Conservation (phyloP, 2,113 vertebrate species). For the Pelvicachromis taeniatus region DNA sequence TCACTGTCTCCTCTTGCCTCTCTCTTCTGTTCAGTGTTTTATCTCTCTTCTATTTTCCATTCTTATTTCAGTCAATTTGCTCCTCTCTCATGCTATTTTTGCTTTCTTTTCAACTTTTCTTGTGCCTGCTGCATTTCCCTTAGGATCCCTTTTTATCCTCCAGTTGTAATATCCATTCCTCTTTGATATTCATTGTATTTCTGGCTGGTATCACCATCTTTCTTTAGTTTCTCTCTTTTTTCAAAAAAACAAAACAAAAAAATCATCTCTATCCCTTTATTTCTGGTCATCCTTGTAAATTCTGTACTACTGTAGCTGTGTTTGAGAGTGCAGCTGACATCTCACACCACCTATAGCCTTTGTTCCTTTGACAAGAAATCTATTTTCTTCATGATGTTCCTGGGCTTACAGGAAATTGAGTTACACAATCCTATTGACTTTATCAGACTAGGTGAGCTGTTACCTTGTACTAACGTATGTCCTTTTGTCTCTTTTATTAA, state of each 20-base stretch:
- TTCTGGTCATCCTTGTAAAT: background rate
- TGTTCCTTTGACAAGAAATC: conserved; percentile 40
- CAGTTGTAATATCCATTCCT: conserved; percentile 15
- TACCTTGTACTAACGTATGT: conserved; percentile 12
- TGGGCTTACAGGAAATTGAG: conserved; percentile 50
- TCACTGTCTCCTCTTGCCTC: background rate
- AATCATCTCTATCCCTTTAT: background rate
- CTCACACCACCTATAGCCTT: conserved; percentile 2
- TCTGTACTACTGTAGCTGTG: background rate
- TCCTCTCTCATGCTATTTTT: background rate
- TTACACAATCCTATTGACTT: conserved; percentile 34
- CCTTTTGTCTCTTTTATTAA: background rate
- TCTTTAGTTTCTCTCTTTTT: background rate
- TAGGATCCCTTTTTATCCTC: conserved; percentile 17
- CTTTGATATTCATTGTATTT: conserved; percentile 1
- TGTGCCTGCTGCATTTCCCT: conserved; percentile 1
- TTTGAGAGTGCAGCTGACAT: background rate
- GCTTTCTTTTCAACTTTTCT: conserved; percentile 21
- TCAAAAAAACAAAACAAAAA: background rate
- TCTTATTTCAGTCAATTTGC: conserved; percentile 9
- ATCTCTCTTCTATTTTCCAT: background rate
- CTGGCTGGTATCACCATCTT: background rate
- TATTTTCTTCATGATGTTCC: conserved; percentile 52
- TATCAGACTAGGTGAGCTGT: conserved; percentile 15
- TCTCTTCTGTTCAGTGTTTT: background rate